phyloP scores from a whole-genome alignment of 2,113 vertebrate genomes.

The Lanius collurio region DNA sequence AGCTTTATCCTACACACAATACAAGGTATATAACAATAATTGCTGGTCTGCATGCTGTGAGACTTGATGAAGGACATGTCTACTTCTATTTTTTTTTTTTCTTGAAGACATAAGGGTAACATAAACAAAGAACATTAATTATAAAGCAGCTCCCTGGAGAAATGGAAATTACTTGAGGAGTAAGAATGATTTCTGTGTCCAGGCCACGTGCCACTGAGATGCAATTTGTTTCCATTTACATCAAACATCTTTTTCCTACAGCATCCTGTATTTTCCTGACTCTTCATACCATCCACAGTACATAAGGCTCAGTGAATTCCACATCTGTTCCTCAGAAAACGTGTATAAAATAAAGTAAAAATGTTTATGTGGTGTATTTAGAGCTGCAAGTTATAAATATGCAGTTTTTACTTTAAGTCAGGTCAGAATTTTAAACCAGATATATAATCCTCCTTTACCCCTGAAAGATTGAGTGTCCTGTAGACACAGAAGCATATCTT shows the following conservation, averaged over 20 bases:
- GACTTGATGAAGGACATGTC: neutral
- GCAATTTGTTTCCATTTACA: constrained; percentile 41
- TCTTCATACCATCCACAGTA: neutral
- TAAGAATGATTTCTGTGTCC: constrained; percentile 20
- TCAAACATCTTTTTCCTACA: neutral
- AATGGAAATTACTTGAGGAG: constrained; percentile 36
- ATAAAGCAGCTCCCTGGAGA: constrained; percentile 50
- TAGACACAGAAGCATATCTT: neutral
- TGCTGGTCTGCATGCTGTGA: neutral
- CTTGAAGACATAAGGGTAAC: constrained; percentile 21
- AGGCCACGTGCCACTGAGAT: neutral
- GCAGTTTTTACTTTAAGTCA: neutral
- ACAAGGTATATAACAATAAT: constrained; percentile 17
- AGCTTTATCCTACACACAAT: neutral
- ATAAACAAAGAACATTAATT: constrained; percentile 51
- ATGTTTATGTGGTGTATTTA: neutral
- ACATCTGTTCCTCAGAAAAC: neutral
- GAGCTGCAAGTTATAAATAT: neutral
- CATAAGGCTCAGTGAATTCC: neutral
- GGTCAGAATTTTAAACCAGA: neutral
- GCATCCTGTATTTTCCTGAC: neutral
- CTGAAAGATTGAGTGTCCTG: neutral
- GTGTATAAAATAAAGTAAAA: neutral
- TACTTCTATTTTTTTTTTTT: constrained; percentile 7
- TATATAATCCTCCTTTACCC: neutral